A percentile compares a stretch with the other conserved stretches of the same genome.
These are phyloP conservation scores for Palythoa grandis DNA, from an alignment of 92 coral and sea anemone genomes.

Conservation along the genomic window DNA sequence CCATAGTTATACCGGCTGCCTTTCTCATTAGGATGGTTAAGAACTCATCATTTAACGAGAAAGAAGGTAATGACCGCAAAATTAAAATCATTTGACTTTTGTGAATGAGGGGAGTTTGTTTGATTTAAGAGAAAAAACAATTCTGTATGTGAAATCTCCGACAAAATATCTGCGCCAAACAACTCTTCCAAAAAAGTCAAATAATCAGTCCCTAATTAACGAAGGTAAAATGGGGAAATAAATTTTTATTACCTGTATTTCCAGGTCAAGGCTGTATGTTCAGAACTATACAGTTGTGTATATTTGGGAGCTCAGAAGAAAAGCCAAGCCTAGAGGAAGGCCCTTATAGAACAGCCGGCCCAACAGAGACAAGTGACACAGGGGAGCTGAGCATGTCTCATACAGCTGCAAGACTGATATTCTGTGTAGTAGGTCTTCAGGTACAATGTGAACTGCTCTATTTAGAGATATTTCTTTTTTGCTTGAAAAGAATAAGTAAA, in stretches of 20 bases:
- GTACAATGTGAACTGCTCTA: neutral
- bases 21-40: conserved; percentile 84
- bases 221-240: neutral
- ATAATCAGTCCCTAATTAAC: too few species aligned
- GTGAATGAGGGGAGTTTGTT: too few species aligned
- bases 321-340: conserved; percentile 75
- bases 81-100: too few species aligned
- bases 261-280: conserved; percentile 81
- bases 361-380: conserved; percentile 39
- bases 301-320: conserved; percentile 89
- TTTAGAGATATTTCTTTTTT: too few species aligned
- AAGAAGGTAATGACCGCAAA: conserved; percentile 55
- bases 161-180: too few species aligned
- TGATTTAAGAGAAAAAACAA: too few species aligned
- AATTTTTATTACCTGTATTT: neutral
- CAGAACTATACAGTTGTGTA: conserved; percentile 81
- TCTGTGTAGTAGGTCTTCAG: conserved; percentile 91
- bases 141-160: too few species aligned
- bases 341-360: conserved; percentile 44
- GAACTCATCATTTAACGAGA: conserved; percentile 88
- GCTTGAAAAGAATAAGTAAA: too few species aligned
- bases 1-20: conserved; percentile 81
- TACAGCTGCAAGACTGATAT: conserved; percentile 67
- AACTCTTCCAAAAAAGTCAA: too few species aligned
- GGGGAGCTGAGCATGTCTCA: conserved; percentile 56